Conservation (phyloP, 2,797 vertebrate genomes). For the Gallinago nigripennis region DNA sequence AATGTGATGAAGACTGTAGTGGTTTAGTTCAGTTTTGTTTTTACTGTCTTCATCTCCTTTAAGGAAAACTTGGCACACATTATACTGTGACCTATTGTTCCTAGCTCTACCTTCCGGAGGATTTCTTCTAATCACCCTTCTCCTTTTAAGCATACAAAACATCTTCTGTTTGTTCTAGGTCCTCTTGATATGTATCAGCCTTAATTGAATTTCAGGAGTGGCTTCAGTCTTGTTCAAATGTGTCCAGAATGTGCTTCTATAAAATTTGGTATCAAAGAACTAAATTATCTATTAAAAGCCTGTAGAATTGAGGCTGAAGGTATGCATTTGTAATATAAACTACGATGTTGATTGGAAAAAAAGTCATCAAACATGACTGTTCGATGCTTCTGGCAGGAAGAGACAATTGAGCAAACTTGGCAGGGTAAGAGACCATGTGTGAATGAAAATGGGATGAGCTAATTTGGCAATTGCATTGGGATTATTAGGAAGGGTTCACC, state of each 20-base stretch:
- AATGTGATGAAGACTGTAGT: neutral
- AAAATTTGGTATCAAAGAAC: neutral
- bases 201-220: neutral
- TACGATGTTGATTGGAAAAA: neutral
- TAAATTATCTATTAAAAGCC: neutral
- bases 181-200: neutral
- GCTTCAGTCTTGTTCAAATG: neutral
- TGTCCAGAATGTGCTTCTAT: neutral
- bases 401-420: neutral
- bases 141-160: neutral
- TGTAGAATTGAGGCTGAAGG: neutral
- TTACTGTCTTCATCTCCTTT: neutral
- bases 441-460: slow-evolving; percentile 1
- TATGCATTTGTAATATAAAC: neutral
- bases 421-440: neutral
- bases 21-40: neutral
- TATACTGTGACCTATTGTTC: slow-evolving; percentile 30
- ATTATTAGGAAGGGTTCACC: neutral
- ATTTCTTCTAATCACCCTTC: slow-evolving; percentile 11
- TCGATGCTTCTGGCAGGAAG: neutral
- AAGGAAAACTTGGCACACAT: slow-evolving; percentile 11
- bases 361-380: neutral
- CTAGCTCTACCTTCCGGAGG: slow-evolving; percentile 26
- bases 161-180: slow-evolving; percentile 16
- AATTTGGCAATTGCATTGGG: slow-evolving; percentile 1